Percentiles rank a stretch among this genome's conserved stretches.
These are phyloP conservation scores for Gryon sp. DNA, from an alignment of 1,140 invertebrate genomes.

Conservation along the genomic window DNA sequence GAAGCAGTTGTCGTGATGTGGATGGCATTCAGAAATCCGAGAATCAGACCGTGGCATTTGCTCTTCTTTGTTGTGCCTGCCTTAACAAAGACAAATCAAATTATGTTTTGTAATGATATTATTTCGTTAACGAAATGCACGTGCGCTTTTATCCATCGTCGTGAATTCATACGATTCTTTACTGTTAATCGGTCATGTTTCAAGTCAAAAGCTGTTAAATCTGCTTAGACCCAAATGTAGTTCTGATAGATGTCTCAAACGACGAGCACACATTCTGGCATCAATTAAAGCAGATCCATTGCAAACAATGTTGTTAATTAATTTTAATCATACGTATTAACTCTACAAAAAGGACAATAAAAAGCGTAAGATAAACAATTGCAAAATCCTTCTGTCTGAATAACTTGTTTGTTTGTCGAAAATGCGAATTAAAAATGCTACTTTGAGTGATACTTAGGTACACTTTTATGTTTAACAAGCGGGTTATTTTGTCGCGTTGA, in stretches of 20 bases:
- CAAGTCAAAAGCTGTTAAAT: constrained; percentile 49
- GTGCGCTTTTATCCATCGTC: constrained; percentile 40
- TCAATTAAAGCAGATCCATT: too few relatives aligned
- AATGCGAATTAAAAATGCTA: too few relatives aligned
- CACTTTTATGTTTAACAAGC: neutral
- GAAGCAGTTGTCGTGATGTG: constrained; percentile 35
- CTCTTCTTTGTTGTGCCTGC: constrained; percentile 37
- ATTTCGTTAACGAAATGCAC: constrained; percentile 48
- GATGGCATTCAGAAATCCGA: constrained; percentile 27
- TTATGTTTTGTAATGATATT: constrained; percentile 51
- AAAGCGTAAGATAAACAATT: too few relatives aligned
- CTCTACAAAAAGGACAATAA: too few relatives aligned
- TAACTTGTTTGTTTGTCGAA: too few relatives aligned
- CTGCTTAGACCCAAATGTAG: constrained; percentile 42
- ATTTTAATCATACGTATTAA: too few relatives aligned
- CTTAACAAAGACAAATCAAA: constrained; percentile 53
- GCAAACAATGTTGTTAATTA: too few relatives aligned
- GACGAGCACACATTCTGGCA: too few relatives aligned
- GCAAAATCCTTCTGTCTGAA: too few relatives aligned
- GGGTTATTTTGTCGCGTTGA: constrained; percentile 4
- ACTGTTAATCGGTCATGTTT: constrained; percentile 53
- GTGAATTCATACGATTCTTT: constrained; percentile 50
- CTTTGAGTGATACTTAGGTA: too few relatives aligned
- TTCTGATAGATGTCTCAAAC: constrained; percentile 48
- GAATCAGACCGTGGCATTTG: constrained; percentile 51